Conservation (phyloP, 2,888 invertebrate genomes). For the Chalcosyrphus nemorum region DNA sequence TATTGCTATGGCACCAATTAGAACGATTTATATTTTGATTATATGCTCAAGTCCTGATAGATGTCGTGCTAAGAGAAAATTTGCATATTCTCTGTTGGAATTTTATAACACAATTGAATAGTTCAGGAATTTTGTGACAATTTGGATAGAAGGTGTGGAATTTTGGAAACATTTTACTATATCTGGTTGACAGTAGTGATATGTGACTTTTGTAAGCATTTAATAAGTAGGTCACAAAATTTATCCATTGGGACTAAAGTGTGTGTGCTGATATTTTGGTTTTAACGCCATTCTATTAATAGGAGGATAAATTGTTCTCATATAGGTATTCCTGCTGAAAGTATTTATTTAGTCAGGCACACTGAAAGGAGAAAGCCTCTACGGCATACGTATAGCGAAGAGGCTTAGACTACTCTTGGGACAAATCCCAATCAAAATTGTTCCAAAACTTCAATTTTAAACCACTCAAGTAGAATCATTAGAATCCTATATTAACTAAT, state of each 20-base stretch:
- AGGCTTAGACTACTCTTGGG: too few species aligned
- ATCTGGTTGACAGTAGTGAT: neutral
- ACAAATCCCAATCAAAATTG: too few species aligned
- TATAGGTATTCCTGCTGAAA: too few species aligned
- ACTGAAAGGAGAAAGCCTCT: too few species aligned
- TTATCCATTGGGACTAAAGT: neutral
- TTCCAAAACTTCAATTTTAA: too few species aligned
- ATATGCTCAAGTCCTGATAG: slow-evolving; percentile 17
- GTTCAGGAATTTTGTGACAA: neutral
- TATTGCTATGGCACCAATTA: slow-evolving; percentile 55
- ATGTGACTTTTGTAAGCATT: neutral
- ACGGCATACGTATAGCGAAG: too few species aligned
- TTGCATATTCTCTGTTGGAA: slow-evolving; percentile 13
- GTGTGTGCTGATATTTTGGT: too few species aligned
- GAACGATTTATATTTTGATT: slow-evolving; percentile 60
- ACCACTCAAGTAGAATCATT: too few species aligned
- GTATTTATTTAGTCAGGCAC: too few species aligned
- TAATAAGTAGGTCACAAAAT: neutral
- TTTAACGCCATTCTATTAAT: too few species aligned
- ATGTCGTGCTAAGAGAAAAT: slow-evolving; percentile 35
- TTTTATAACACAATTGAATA: neutral
- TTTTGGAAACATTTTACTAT: neutral
- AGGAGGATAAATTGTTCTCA: too few species aligned
- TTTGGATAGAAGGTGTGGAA: neutral
- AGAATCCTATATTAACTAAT: too few species aligned